These are phyloP conservation scores for Octonoba sinensis DNA, from an alignment of 2,888 invertebrate genomes.

Conservation along the genomic window DNA sequence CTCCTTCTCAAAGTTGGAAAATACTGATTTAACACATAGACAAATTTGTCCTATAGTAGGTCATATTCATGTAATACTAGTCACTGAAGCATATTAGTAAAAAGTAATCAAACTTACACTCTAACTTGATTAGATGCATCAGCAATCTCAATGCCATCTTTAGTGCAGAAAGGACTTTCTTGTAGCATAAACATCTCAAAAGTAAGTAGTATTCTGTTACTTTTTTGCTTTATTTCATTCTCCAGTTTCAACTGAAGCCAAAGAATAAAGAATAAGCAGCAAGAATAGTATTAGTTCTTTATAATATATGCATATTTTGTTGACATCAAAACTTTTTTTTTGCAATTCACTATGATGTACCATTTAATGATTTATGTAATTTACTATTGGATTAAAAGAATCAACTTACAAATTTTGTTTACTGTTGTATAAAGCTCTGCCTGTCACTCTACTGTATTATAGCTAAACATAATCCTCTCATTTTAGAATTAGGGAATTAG, in stretches of 20 bases:
- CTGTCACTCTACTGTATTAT: too few species aligned
- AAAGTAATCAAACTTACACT: constrained; percentile 33
- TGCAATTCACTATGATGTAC: neutral
- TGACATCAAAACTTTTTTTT: neutral
- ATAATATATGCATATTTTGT: neutral
- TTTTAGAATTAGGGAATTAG: too few species aligned
- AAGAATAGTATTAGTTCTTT: neutral
- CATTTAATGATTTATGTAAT: neutral
- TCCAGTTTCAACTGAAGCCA: constrained; percentile 28
- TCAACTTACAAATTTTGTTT: too few species aligned
- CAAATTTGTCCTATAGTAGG: too few species aligned
- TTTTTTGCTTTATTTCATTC: constrained; percentile 30
- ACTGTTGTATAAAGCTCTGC: too few species aligned
- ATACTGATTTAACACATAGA: too few species aligned
- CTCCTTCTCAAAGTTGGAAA: too few species aligned
- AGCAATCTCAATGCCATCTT: constrained; percentile 46
- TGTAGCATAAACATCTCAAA: constrained; percentile 58
- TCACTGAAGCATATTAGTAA: too few species aligned
- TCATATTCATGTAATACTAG: too few species aligned
- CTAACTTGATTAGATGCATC: constrained; percentile 31
- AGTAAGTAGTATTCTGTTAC: constrained; percentile 41
- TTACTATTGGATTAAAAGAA: neutral
- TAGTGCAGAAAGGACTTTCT: constrained; percentile 46
- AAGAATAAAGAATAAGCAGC: neutral
- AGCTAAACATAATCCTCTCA: too few species aligned